Evolutionary conservation across 2,797 vertebrate species (phyloP).

Genomic region (Numenius phaeopus): DNA sequence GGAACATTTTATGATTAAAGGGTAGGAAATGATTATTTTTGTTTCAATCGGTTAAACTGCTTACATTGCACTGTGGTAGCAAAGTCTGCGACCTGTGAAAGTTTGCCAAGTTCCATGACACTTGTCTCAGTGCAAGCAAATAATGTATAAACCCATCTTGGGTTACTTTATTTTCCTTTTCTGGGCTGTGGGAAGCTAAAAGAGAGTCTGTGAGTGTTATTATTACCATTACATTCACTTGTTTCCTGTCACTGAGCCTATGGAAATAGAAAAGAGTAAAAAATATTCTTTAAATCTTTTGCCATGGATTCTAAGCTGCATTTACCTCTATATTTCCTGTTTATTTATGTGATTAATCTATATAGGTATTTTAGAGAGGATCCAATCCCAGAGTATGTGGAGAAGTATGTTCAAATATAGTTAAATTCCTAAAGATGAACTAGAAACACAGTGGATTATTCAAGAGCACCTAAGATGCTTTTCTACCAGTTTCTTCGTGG

Average conservation of each 20-base stretch:
- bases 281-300: constrained; percentile 16
- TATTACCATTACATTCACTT: constrained; percentile 18
- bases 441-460: not conserved
- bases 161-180: constrained; percentile 43
- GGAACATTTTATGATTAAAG: not conserved
- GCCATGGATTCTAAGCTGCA: not conserved
- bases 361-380: not conserved
- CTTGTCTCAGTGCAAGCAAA: constrained; percentile 17
- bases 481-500: not conserved
- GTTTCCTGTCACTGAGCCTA: not conserved
- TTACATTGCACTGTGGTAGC: not conserved
- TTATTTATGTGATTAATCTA: not conserved
- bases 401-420: not conserved
- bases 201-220: not conserved
- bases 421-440: not conserved
- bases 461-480: not conserved
- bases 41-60: not conserved
- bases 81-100: constrained; percentile 30
- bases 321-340: not conserved
- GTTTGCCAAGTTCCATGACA: constrained; percentile 66
- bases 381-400: not conserved
- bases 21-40: constrained; percentile 43
- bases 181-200: constrained; percentile 43
- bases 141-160: constrained; percentile 11
- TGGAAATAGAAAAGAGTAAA: not conserved